These are phyloP conservation scores for Tachycineta bicolor DNA, from an alignment of 2,113 vertebrate species.

Conservation along the genomic window DNA sequence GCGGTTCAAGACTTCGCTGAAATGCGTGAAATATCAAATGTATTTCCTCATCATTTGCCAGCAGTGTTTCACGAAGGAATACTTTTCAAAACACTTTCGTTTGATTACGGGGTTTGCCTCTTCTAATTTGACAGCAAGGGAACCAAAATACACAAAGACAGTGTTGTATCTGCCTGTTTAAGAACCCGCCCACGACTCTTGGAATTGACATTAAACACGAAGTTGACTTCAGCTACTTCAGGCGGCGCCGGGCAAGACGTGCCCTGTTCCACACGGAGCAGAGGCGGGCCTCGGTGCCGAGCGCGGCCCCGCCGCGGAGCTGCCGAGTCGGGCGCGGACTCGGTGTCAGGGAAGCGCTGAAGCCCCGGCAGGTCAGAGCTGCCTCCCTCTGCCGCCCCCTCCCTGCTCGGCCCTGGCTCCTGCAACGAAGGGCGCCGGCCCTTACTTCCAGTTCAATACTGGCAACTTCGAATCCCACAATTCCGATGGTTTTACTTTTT, in stretches of 20 bases:
- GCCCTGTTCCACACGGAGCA: fast-evolving
- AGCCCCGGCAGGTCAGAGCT: fast-evolving
- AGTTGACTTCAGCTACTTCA: background rate
- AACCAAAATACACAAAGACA: background rate
- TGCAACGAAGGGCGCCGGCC: fast-evolving
- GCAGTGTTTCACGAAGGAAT: background rate
- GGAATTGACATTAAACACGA: background rate
- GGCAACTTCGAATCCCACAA: background rate
- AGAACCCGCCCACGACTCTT: background rate
- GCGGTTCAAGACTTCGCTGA: background rate
- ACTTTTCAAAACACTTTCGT: background rate
- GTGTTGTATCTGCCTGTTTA: background rate
- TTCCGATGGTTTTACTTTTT: background rate
- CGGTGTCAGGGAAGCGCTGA: fast-evolving
- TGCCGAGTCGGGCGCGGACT: fast-evolving
- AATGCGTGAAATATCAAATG: background rate
- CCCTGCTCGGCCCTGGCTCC: background rate
- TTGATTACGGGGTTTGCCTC: background rate
- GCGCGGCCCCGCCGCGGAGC: background rate
- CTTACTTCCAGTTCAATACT: fast-evolving
- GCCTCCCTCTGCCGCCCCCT: too few species aligned
- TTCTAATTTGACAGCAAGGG: background rate
- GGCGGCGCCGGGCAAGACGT: fast-evolving
- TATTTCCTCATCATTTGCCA: background rate
- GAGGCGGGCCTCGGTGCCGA: fast-evolving